These are phyloP conservation scores for Heliconius ethilla DNA, from an alignment of 2,888 invertebrate species.

Conservation along the genomic window DNA sequence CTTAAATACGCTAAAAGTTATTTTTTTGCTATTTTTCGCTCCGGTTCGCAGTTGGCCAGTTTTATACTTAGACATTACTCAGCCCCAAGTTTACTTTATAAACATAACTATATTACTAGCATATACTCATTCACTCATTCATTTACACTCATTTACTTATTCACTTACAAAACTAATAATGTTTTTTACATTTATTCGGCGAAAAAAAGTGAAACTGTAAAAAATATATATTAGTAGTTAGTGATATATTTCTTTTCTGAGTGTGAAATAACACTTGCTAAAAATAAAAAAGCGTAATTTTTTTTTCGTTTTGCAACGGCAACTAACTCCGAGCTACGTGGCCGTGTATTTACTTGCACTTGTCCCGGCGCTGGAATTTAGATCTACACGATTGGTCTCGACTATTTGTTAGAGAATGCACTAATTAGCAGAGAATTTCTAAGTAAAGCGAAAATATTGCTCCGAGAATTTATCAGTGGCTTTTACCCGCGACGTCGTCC, in stretches of 20 bases:
- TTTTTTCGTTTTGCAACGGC: constrained; percentile 14
- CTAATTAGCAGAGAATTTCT: constrained; percentile 34
- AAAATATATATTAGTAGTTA: too few relatives aligned
- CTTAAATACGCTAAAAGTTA: too few relatives aligned
- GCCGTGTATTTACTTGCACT: constrained; percentile 16
- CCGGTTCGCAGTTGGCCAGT: too few relatives aligned
- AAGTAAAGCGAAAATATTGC: constrained; percentile 14
- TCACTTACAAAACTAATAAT: too few relatives aligned
- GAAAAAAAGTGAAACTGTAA: too few relatives aligned
- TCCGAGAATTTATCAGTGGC: neutral
- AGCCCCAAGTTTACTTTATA: too few relatives aligned
- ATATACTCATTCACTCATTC: too few relatives aligned
- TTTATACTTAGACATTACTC: too few relatives aligned
- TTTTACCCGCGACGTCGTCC: neutral
- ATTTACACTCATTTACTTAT: too few relatives aligned
- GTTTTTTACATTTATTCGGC: too few relatives aligned
- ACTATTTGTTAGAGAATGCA: constrained; percentile 34
- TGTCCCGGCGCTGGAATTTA: constrained; percentile 18
- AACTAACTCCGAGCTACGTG: constrained; percentile 10
- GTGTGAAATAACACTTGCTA: neutral
- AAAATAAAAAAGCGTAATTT: neutral
- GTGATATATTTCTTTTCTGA: neutral
- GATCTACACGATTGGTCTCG: constrained; percentile 25
- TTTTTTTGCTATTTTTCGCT: too few relatives aligned
- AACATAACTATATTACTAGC: too few relatives aligned